A percentile compares a stretch with the other conserved stretches of the same genome.
Conservation (phyloP, 2,888 invertebrate genomes). For the Cantharis lateralis region DNA sequence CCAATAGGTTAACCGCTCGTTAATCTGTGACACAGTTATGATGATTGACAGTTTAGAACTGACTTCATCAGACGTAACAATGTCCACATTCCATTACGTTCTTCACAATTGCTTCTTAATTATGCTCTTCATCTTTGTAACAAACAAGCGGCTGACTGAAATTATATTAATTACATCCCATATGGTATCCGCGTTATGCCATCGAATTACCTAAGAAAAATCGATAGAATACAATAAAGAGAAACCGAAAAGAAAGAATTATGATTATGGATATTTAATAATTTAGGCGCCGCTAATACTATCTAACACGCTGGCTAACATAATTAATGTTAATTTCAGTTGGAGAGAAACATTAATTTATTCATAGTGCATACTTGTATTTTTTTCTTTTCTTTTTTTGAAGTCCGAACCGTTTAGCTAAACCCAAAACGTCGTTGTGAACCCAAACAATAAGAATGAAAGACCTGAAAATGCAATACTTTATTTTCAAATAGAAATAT, state of each 20-base stretch:
- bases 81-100: background rate
- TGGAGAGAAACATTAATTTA: background rate
- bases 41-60: background rate
- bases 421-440: background rate
- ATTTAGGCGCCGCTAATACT: conserved; percentile 3
- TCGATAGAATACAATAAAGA: background rate
- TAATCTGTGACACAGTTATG: background rate
- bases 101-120: background rate
- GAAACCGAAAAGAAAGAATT: background rate
- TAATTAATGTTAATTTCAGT: background rate
- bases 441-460: background rate
- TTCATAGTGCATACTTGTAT: background rate
- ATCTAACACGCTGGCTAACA: background rate
- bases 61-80: background rate
- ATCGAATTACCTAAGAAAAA: background rate
- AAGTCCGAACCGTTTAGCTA: background rate
- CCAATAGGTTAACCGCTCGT: background rate
- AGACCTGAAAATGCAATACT: background rate
- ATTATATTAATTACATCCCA: background rate
- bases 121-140: background rate
- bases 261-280: background rate
- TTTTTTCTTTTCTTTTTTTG: too few species aligned
- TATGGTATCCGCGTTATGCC: background rate
- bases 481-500: background rate
- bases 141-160: background rate